These are phyloP conservation scores for Lamellibrachia columna DNA, from an alignment of 2,888 invertebrate genomes.

Conservation along the genomic window DNA sequence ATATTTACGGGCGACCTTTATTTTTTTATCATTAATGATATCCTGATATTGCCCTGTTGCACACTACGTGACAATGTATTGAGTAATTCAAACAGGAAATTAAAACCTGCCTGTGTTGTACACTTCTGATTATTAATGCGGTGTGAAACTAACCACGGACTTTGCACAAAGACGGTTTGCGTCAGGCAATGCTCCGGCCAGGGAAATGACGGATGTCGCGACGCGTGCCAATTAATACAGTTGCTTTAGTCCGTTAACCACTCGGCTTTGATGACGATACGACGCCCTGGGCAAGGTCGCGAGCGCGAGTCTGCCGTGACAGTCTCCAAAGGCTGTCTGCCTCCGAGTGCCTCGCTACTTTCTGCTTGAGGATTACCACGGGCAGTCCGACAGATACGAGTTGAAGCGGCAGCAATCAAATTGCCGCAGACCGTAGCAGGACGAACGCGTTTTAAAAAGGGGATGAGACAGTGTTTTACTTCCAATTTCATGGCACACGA, in stretches of 20 bases:
- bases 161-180: background rate
- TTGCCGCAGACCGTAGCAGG: background rate
- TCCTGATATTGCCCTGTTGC: background rate
- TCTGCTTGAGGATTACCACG: background rate
- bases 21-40: background rate
- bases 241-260: background rate
- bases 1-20: background rate
- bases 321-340: background rate
- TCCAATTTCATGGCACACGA: no score
- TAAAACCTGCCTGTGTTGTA: background rate
- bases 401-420: background rate
- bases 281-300: background rate
- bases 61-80: background rate
- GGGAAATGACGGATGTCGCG: background rate
- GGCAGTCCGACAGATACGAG: background rate
- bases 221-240: background rate
- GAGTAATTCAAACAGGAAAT: conserved; percentile 16
- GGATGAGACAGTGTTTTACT: background rate
- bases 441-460: background rate
- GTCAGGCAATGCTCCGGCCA: background rate
- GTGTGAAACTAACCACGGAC: background rate
- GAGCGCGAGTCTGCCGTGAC: background rate
- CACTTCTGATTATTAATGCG: background rate
- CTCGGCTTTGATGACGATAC: background rate
- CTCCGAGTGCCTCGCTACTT: background rate